phyloP scores from a whole-genome alignment of 2,797 vertebrate genomes.

The Clarias pachynema region DNA sequence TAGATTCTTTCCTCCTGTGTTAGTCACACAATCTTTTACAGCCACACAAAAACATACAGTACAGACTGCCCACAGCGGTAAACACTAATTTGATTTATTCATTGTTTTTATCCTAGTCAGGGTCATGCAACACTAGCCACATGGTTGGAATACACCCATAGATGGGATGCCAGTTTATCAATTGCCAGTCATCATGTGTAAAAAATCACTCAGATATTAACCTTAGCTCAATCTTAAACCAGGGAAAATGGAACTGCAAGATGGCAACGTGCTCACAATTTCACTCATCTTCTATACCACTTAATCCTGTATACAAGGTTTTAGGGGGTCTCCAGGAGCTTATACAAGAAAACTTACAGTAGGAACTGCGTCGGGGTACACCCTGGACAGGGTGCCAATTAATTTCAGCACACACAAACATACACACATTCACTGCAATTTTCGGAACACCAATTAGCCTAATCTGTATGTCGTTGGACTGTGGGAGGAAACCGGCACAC shows the following conservation, averaged over 20 bases:
- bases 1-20: conserved; percentile 31
- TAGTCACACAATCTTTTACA: conserved; percentile 50
- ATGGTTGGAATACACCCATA: not conserved
- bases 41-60: conserved; percentile 37
- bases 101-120: not conserved
- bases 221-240: not conserved
- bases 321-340: no score
- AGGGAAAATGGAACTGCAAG: not conserved
- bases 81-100: not conserved
- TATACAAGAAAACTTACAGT: no score
- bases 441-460: no score
- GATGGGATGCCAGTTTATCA: not conserved
- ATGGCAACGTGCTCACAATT: no score
- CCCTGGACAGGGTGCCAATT: no score
- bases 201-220: not conserved
- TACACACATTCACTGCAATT: no score
- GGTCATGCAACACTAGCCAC: not conserved
- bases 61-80: not conserved
- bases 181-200: not conserved
- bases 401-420: no score
- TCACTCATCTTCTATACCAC: no score
- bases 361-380: no score
- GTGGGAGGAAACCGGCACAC: no score
- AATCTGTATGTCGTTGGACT: no score
- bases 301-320: no score